Evolutionary conservation across 2,888 invertebrate genomes (phyloP).

Genomic region (Piscicola geometra): DNA sequence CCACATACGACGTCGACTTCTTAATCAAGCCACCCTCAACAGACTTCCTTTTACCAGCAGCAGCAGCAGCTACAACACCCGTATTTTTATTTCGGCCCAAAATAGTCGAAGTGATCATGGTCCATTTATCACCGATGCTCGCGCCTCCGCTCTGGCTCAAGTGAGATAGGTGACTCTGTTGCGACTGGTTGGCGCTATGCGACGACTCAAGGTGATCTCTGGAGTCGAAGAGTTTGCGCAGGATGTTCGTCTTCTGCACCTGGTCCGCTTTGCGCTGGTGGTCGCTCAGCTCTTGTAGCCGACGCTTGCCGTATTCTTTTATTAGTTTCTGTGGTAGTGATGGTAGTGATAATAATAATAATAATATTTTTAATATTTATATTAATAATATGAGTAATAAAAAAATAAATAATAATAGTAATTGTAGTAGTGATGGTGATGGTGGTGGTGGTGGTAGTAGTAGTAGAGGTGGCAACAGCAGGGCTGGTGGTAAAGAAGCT

Average conservation of each 20-base stretch:
- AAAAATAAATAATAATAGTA: neutral
- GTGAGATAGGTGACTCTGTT: neutral
- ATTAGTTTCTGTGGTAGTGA: slow-evolving; percentile 43
- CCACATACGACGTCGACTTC: too few relatives aligned
- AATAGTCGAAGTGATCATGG: neutral
- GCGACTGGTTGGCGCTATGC: neutral
- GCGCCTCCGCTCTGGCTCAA: too few relatives aligned
- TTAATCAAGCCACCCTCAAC: neutral
- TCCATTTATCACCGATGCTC: neutral
- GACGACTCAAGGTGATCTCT: neutral
- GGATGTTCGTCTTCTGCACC: neutral
- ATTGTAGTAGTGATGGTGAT: too few relatives aligned
- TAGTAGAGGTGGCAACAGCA: too few relatives aligned
- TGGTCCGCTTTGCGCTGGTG: slow-evolving; percentile 38
- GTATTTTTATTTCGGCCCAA: neutral
- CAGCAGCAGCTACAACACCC: too few relatives aligned
- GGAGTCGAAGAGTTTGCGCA: neutral
- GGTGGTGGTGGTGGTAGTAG: too few relatives aligned
- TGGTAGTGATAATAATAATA: neutral
- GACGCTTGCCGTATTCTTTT: slow-evolving; percentile 42
- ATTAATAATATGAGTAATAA: neutral
- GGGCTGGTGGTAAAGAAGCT: too few relatives aligned
- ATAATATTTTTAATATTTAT: neutral
- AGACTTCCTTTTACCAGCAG: neutral
- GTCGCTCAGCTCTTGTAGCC: slow-evolving; percentile 43